Base-by-base conservation (phyloP, 2,113 vertebrate species). In the Eptesicus fuscus region DNA sequence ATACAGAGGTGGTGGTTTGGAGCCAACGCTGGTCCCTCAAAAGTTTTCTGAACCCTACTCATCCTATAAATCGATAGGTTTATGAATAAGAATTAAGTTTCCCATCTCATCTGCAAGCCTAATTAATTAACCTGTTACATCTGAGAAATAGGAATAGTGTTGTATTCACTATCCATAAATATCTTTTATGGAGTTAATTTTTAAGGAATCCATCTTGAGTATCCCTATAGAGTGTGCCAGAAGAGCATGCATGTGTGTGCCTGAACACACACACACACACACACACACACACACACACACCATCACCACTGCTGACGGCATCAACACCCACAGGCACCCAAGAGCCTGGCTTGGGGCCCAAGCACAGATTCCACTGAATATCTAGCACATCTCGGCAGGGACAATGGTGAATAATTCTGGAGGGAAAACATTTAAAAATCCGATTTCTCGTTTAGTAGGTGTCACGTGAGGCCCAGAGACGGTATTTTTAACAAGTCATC, bases 101-200 rank as follows among this genome's bases (percentile, higher is more conserved):
- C 70, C 51, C 63, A 20, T 83, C 42, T 83, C 79, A 87, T 61
- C 71, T 10, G 6, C 8, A 85, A 61, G 35, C 76, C 77, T 92
- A 51, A 74, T 88, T 84, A 93, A 84, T 88, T 82, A 93, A 84
- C 10, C 10, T 63, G 47, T 40, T 70, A n/a, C 12, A 0, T n/a
- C 7, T 63, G 78, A 94, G 59, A 94, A 82, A 53, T 76, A 61
- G 11, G 51, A 86, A 49, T 25, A 82, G 5, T 4, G 16, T 77
- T 93, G 23, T 25, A 69, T 77, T 78, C 30, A 9, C 40, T 73
- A 17, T 0, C 13, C 10, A 85, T 80, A 92, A 80, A 53, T 95
- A 65, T 22, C 42, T 25, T 67, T 76, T 84, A 47, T 17, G 16
- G 70, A 92, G 28, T 93, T 93, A 90, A 88, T 82, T 86, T 69